Percentiles rank a stretch among this genome's conserved stretches.
phyloP scores from a whole-genome alignment of 2,797 vertebrate genomes.

The Alcedo quadribrachys region DNA sequence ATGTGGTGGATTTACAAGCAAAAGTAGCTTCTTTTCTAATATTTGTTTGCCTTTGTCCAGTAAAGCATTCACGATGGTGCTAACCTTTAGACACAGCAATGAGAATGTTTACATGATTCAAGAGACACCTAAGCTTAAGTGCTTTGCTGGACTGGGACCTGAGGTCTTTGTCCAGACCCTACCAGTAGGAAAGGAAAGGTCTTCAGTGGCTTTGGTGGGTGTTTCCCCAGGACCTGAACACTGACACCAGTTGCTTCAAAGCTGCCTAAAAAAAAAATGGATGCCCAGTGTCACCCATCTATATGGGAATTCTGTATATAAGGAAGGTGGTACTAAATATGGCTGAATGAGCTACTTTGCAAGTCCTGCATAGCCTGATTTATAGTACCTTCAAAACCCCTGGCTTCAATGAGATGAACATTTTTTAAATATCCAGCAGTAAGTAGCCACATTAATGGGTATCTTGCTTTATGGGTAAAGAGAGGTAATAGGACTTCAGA shows the following conservation, averaged over 20 bases:
- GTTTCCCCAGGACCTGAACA: neutral
- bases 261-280: neutral
- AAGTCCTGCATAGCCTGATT: neutral
- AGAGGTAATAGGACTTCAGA: neutral
- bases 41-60: neutral
- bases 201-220: neutral
- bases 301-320: neutral
- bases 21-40: neutral
- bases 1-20: neutral
- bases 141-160: neutral
- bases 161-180: neutral
- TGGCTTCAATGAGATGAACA: neutral
- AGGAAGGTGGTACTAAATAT: neutral
- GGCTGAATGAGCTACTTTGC: neutral
- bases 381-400: neutral
- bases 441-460: neutral
- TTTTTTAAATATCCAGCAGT: neutral
- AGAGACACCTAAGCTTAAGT: neutral
- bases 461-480: neutral
- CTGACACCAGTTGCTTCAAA: neutral
- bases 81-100: neutral
- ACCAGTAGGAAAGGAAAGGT: neutral
- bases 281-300: neutral
- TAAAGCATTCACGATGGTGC: neutral
- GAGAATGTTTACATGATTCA: neutral